phyloP scores from a whole-genome alignment of 2,888 invertebrate species.

The Schizotus pectinicornis region DNA sequence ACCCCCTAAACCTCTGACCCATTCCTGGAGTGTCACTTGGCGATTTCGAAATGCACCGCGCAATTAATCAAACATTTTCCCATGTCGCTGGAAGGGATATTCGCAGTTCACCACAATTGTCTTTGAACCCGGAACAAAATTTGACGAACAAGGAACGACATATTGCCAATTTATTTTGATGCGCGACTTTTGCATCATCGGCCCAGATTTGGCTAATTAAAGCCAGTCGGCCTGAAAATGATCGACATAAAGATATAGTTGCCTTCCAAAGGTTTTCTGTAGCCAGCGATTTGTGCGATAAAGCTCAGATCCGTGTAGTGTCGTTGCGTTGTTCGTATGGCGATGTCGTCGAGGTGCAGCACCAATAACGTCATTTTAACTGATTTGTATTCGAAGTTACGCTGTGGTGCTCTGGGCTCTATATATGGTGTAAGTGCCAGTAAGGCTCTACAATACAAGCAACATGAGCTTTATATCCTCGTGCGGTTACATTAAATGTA shows the following conservation, averaged over 20 bases:
- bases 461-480: constrained; percentile 18
- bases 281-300: constrained; percentile 11
- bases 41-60: no score
- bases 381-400: constrained; percentile 23
- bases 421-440: constrained; percentile 16
- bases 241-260: no score
- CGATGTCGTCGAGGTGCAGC: constrained; percentile 11
- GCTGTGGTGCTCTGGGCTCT: constrained; percentile 11
- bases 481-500: constrained; percentile 14
- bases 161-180: no score
- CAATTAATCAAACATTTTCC: no score
- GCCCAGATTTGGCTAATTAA: no score
- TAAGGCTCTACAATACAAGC: constrained; percentile 21
- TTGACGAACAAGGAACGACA: no score
- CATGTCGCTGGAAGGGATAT: no score
- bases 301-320: constrained; percentile 2
- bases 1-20: constrained; percentile 22
- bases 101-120: no score
- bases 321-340: background rate
- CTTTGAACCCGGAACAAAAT: no score
- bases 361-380: constrained; percentile 24
- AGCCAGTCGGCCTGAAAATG: no score
- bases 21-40: background rate
- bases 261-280: background rate
- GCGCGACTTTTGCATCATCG: no score